Evolutionary conservation across 2,888 invertebrate genomes (phyloP).

Genomic region (Nymphalis urticae): DNA sequence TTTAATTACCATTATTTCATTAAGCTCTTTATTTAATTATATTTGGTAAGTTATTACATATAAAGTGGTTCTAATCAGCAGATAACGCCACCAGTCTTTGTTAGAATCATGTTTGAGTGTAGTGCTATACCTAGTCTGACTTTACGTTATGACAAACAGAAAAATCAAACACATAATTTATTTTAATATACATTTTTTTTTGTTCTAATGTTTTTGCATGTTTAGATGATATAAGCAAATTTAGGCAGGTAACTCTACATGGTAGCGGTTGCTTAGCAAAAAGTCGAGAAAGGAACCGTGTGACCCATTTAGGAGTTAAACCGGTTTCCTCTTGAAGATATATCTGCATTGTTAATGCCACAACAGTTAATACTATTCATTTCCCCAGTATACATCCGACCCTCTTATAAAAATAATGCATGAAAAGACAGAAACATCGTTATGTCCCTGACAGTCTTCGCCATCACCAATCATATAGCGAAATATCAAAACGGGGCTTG

Average conservation of each 20-base stretch:
- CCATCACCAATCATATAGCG: slow-evolving; percentile 68
- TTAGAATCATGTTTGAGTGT: too few relatives aligned
- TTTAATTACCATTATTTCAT: slow-evolving; percentile 23
- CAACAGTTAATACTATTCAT: slow-evolving; percentile 76
- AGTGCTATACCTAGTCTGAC: too few relatives aligned
- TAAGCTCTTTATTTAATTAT: too few relatives aligned
- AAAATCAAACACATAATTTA: too few relatives aligned
- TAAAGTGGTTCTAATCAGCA: too few relatives aligned
- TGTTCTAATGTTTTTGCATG: neutral
- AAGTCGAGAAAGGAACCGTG: slow-evolving; percentile 77
- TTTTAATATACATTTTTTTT: slow-evolving; percentile 7
- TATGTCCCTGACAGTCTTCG: slow-evolving; percentile 63
- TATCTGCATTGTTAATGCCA: slow-evolving; percentile 72
- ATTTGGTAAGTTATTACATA: too few relatives aligned
- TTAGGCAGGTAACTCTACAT: slow-evolving; percentile 23
- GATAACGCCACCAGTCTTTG: too few relatives aligned
- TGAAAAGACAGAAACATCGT: slow-evolving; percentile 75
- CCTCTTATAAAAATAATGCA: slow-evolving; percentile 73
- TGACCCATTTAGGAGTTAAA: slow-evolving; percentile 79
- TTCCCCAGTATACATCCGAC: slow-evolving; percentile 71
- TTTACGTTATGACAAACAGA: too few relatives aligned
- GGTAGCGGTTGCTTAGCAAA: slow-evolving; percentile 60
- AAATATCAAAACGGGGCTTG: slow-evolving; percentile 69
- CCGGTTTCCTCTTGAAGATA: slow-evolving; percentile 79
- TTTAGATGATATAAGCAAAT: slow-evolving; percentile 9